phyloP scores from a whole-genome alignment of 2,797 vertebrate species.

The Natrix natrix region DNA sequence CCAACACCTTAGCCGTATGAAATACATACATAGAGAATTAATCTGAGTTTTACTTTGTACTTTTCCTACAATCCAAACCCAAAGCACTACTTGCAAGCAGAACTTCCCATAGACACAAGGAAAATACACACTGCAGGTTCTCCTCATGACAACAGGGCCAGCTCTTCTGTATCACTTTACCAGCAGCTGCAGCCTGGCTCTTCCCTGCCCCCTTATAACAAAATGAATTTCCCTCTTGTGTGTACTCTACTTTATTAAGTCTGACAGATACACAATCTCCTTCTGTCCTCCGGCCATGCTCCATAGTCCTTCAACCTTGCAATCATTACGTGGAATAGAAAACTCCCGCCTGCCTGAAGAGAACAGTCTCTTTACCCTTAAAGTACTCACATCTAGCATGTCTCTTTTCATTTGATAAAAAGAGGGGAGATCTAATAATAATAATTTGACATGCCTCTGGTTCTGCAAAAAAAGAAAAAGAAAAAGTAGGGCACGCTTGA shows the following conservation, averaged over 20 bases:
- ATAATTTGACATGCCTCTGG: conserved; percentile 39
- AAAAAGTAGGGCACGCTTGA: conserved; percentile 54
- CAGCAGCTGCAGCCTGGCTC: conserved; percentile 1
- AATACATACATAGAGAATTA: not conserved
- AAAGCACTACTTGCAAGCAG: not conserved
- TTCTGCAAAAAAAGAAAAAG: not conserved
- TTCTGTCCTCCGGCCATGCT: too few species aligned
- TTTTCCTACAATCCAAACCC: not conserved
- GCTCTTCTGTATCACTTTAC: conserved; percentile 15
- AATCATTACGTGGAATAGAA: not conserved
- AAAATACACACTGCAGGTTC: not conserved
- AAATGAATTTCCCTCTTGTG: conserved; percentile 7
- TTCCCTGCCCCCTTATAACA: conserved; percentile 12
- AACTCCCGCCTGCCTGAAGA: not conserved
- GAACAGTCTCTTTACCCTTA: not conserved
- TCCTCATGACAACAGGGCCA: not conserved
- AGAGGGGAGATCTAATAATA: conserved; percentile 30
- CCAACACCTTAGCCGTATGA: not conserved
- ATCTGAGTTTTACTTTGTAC: not conserved
- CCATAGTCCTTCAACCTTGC: not conserved
- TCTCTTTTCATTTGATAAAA: not conserved
- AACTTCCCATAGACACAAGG: not conserved
- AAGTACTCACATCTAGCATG: not conserved
- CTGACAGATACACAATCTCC: not conserved
- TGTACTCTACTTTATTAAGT: not conserved